Evolutionary conservation across 2,888 invertebrate species (phyloP).

Genomic region (Polydrusus pterygomalis): DNA sequence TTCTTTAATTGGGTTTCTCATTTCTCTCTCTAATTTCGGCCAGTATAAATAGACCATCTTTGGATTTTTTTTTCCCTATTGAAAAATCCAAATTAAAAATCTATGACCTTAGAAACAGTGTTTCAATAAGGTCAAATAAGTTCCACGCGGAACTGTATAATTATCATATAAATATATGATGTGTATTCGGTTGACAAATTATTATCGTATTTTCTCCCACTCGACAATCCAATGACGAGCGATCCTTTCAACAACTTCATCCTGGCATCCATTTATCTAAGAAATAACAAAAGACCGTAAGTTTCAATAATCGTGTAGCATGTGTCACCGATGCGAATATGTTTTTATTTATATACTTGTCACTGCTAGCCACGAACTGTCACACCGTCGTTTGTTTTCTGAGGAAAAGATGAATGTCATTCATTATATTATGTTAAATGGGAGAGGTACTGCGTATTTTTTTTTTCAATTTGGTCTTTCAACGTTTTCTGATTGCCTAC

Average conservation of each 20-base stretch:
- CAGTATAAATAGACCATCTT: too few relatives aligned
- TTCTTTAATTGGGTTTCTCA: too few relatives aligned
- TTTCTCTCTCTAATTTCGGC: too few relatives aligned
- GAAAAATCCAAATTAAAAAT: too few relatives aligned
- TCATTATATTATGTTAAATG: constrained; percentile 33
- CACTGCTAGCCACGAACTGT: constrained; percentile 42
- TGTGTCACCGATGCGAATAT: constrained; percentile 50
- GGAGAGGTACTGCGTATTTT: constrained; percentile 12
- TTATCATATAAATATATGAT: not conserved
- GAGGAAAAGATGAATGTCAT: constrained; percentile 43
- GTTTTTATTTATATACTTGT: constrained; percentile 50
- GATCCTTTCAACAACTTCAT: constrained; percentile 9
- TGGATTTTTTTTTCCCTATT: too few relatives aligned
- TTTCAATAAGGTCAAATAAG: too few relatives aligned
- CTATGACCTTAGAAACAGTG: too few relatives aligned
- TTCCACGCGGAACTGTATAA: not conserved
- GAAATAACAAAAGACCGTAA: constrained; percentile 30
- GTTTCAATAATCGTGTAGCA: constrained; percentile 44
- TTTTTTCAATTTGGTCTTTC: not conserved
- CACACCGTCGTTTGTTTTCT: constrained; percentile 45
- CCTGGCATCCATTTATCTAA: not conserved
- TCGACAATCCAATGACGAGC: not conserved
- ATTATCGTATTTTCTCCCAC: not conserved
- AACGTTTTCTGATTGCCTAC: too few relatives aligned
- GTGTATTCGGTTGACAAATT: too few relatives aligned